These are phyloP conservation scores for Globicephala melas DNA, from an alignment of 2,113 vertebrate species.

Conservation along the genomic window DNA sequence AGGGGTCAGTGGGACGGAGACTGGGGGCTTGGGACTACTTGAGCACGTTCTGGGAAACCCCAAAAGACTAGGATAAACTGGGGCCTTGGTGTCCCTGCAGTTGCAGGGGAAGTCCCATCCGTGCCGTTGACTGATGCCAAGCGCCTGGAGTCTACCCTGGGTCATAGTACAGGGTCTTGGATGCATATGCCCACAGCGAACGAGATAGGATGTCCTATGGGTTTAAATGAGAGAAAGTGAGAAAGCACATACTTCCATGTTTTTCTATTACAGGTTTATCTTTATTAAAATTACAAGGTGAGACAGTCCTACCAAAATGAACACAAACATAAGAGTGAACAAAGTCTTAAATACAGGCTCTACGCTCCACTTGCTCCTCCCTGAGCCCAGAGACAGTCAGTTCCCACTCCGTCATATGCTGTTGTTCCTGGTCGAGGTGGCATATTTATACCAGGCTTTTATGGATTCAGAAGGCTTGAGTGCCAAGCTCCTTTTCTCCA, in stretches of 20 bases:
- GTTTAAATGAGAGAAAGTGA: neutral
- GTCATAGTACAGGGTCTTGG: neutral
- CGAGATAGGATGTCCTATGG: neutral
- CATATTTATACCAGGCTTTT: neutral
- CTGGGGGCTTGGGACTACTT: neutral
- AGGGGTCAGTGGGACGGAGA: neutral
- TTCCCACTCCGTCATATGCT: neutral
- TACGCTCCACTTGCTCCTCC: constrained; percentile 22
- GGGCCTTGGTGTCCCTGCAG: neutral
- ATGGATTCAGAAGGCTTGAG: neutral
- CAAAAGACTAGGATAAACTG: neutral
- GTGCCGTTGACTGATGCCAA: neutral
- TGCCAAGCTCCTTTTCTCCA: neutral
- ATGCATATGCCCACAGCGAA: neutral
- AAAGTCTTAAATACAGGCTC: neutral
- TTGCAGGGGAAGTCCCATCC: neutral
- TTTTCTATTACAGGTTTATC: neutral
- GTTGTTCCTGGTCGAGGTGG: neutral
- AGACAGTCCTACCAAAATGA: constrained; percentile 8
- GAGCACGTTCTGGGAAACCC: neutral
- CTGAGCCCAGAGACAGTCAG: neutral
- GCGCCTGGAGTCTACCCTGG: neutral
- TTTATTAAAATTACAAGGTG: constrained; percentile 5
- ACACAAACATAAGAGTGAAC: neutral
- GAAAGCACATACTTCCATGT: neutral